Evolutionary conservation across 2,113 vertebrate species (phyloP), one percentile per base, ranked within the genome.

Genomic region (Hypocryptadius cinnamomeus): DNA sequence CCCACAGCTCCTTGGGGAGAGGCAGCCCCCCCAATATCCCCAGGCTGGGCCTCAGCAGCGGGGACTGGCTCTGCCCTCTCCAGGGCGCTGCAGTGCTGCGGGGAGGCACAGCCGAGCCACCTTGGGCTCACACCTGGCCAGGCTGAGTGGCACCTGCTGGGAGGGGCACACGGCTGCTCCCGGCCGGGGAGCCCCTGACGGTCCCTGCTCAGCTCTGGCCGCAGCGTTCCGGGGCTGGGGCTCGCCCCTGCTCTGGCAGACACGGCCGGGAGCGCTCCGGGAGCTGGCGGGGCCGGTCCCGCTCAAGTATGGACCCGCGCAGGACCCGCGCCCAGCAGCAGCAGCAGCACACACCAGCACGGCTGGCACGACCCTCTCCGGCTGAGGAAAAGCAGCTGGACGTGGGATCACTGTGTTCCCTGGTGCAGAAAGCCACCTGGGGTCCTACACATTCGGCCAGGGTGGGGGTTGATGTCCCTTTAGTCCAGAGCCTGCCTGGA

Each of bases 161-260:
- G 8, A 11, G 4, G 16, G n/a, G n/a, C n/a, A n/a, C n/a, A n/a
- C n/a, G n/a, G 21, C n/a, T 47, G 47, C 5, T 16, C 25, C 61
- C 6, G 1, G 5, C 70, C 10, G 2, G 25, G 9, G 9, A 25
- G 20, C 40, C 28, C 5, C 2, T 16, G 24, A 2, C 1, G 4
- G 16, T 14, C 66, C 37, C 20, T 21, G 65, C 85, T 12, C 21
- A 7, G 35, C 42, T 35, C 48, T 15, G 35, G 14, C 30, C 3
- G 5, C 3, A 15, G 24, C 48, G 48, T 15, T 8, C 13, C 47
- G 47, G 47, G 12, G 23, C 8, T 14, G 3, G n/a, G 48, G 17
- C 17, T 22, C 9, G 16, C 21, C 50, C 18, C 9, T 15, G 2
- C 30, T 13, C 31, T 8, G 40, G 42, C 65, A 27, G 24, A 20